phyloP scores from a whole-genome alignment of 2,797 vertebrate species.

The Acanthurus lineatus region DNA sequence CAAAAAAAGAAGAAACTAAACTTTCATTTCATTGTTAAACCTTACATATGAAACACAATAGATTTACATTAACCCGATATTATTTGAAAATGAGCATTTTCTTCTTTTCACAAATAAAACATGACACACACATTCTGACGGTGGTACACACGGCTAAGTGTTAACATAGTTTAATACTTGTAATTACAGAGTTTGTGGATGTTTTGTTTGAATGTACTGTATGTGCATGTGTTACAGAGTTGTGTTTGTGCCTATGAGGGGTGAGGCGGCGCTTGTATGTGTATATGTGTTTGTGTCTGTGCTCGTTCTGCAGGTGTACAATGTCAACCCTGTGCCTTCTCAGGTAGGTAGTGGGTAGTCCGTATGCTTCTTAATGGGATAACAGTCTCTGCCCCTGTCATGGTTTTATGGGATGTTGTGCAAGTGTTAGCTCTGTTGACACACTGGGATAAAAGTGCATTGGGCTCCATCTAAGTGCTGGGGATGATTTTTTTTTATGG shows the following conservation, averaged over 20 bases:
- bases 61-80: conserved; percentile 72
- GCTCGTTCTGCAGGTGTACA: conserved; percentile 67
- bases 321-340: conserved; percentile 67
- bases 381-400: conserved; percentile 79
- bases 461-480: conserved; percentile 69
- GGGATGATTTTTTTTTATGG: conserved; percentile 31
- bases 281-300: conserved; percentile 54
- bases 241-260: conserved; percentile 17
- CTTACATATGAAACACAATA: conserved; percentile 76
- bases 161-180: conserved; percentile 80
- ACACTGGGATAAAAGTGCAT: conserved; percentile 44
- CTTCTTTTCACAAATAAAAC: conserved; percentile 80
- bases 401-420: conserved; percentile 63
- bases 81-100: conserved; percentile 69
- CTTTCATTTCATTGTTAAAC: conserved; percentile 65
- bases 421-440: conserved; percentile 56
- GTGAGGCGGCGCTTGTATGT: conserved; percentile 16
- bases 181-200: conserved; percentile 74
- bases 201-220: conserved; percentile 51
- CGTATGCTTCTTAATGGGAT: conserved; percentile 43
- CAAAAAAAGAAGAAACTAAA: conserved; percentile 56
- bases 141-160: conserved; percentile 76
- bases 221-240: conserved; percentile 32
- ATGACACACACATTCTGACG: conserved; percentile 75
- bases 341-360: conserved; percentile 69